Base-by-base conservation (phyloP, 1,140 invertebrate genomes). In the Ostrea edulis region DNA sequence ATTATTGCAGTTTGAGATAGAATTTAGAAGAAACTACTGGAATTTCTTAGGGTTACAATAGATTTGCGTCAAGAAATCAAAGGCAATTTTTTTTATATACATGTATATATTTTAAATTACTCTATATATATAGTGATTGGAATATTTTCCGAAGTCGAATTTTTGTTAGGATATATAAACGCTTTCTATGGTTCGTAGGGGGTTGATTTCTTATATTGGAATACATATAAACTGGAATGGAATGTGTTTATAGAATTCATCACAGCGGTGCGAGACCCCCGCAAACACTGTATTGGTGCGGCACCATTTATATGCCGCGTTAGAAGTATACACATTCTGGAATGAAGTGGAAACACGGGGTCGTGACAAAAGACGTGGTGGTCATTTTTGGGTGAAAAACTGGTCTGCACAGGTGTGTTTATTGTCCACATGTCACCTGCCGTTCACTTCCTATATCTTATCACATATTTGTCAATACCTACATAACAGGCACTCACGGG, bases 201-300 rank as follows among this genome's bases (percentile, higher is more conserved):
- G 68, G 68, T 11, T 25, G 25, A 77, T 29, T 35, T 25, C 68
- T 77, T 25, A 77, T 9, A 77, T 9, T 77, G 68, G 25, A 35
- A 29, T 77, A 77, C 25, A 77, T 77, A 77, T 35, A 77, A 29
- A 77, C 25, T 77, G 68, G 68, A 77, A 77, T 77, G 68, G 68
- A 77, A 77, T 77, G 65, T 71, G 68, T 77, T 25, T 11, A 77
- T 77, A 77, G 35, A 77, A 77, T 77, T 77, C 68, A 77, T 77
- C 68, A 77, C 68, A 77, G 68, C 68, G 68, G 68, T 77, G 68
- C 25, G 25, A 77, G 68, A 77, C 68, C 68, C 68, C 68, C 68
- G 29, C 68, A 77, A 29, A 77, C 25, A 8, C 4, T 29, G 68
- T 29, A 29, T 25, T 77, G 14, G 25, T 14, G 22, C 12, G 68